These are phyloP conservation scores for Hyperoplus lanceolatus DNA, from an alignment of 2,797 vertebrate genomes.

Conservation along the genomic window DNA sequence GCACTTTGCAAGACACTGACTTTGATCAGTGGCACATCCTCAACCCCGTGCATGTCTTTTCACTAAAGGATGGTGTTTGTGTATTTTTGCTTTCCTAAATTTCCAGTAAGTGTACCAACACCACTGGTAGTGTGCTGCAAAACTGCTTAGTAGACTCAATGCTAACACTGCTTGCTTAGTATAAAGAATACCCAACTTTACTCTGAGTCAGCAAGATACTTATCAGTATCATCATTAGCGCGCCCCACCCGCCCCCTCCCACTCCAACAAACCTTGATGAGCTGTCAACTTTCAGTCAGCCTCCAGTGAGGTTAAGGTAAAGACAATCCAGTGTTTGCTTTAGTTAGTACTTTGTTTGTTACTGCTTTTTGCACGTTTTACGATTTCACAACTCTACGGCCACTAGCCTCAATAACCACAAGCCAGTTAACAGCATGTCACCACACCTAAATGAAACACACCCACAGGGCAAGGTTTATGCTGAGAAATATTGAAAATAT, in stretches of 20 bases:
- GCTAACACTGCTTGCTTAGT: background rate
- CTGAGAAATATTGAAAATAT: constrained; percentile 68
- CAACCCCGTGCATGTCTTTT: background rate
- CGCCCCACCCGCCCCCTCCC: constrained; percentile 5
- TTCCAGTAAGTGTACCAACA: background rate
- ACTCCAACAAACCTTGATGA: constrained; percentile 43
- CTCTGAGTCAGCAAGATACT: constrained; percentile 37
- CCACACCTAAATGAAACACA: constrained; percentile 69
- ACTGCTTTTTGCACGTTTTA: constrained; percentile 36
- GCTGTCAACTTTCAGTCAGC: constrained; percentile 43
- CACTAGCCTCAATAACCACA: constrained; percentile 59
- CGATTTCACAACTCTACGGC: constrained; percentile 47
- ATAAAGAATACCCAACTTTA: constrained; percentile 19
- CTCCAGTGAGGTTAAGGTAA: constrained; percentile 21
- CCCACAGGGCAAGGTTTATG: constrained; percentile 68
- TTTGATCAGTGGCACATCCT: background rate
- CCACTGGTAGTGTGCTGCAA: background rate
- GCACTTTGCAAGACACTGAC: background rate
- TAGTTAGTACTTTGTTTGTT: constrained; percentile 1
- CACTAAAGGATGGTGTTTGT: background rate
- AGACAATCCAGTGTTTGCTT: constrained; percentile 17
- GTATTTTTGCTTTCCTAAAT: background rate
- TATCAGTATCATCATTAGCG: constrained; percentile 1
- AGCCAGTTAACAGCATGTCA: constrained; percentile 58
- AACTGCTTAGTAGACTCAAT: background rate